phyloP scores from a whole-genome alignment of 2,113 vertebrate species.

The Lutjanus erythropterus region DNA sequence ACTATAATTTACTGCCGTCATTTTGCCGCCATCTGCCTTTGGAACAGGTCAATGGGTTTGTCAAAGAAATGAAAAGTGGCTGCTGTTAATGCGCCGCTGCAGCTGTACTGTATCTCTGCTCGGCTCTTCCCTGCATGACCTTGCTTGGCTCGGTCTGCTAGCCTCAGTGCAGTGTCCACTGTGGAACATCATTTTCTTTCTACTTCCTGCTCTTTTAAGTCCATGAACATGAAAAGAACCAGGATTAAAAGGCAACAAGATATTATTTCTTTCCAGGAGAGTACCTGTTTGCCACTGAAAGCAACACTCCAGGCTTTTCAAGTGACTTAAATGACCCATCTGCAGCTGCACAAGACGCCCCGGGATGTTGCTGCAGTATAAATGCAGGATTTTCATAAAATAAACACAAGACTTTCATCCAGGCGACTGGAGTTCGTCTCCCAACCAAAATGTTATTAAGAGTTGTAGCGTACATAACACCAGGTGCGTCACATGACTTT shows the following conservation, averaged over 20 bases:
- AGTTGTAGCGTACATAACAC: too few species aligned
- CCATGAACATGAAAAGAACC: background rate
- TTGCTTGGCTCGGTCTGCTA: constrained; percentile 2
- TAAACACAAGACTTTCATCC: too few species aligned
- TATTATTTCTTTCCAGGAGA: background rate
- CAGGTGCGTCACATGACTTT: too few species aligned
- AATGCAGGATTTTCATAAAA: too few species aligned
- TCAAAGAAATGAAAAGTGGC: constrained; percentile 46
- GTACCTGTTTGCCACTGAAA: too few species aligned
- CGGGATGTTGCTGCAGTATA: too few species aligned
- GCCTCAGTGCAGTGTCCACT: background rate
- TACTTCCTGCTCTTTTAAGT: background rate
- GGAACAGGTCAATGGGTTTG: constrained; percentile 53
- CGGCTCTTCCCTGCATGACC: background rate
- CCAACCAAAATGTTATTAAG: too few species aligned
- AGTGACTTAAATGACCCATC: too few species aligned
- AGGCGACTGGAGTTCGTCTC: too few species aligned
- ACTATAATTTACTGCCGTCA: constrained; percentile 51
- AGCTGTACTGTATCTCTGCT: constrained; percentile 31
- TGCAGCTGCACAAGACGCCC: too few species aligned
- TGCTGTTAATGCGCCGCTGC: constrained; percentile 38
- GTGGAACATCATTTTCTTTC: background rate
- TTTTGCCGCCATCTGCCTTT: constrained; percentile 57
- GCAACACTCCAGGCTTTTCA: too few species aligned
- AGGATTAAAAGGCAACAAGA: background rate